Evolutionary conservation across 64 coral and sea anemone genomes (phyloP), one percentile per base, ranked within the genome.

Genomic region (Montipora sp.): DNA sequence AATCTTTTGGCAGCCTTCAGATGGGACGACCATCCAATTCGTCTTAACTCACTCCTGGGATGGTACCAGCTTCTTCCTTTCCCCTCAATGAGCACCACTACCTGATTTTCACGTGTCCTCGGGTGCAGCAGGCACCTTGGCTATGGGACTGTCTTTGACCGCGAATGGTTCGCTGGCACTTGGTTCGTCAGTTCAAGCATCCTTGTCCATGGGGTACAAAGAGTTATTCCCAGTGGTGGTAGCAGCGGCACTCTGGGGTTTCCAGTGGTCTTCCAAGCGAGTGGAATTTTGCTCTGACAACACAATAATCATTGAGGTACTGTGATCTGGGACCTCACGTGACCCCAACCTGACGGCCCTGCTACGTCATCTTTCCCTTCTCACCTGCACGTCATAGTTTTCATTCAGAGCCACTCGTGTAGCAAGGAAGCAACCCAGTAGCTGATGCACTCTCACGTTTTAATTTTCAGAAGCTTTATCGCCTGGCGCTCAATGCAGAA

Each of bases 331-430:
- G 5, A 48, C 60, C 9, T 70, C 67, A 5, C 22, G 2, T 18
- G 55, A 47, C 12, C 61, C 85, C 11, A 75, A 27, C 70, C 5
- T 73, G 16, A 88, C 75, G 85, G 7, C 67, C 14, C 70, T 88
- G 3, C 67, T 75, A 4, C 85, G 85, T 18, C 10, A 13, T 47
- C 43, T 88, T 5, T 47, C 55, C 14, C 85, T 71, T 15, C 7
- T 75, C 7, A 68, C 63, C n/a, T 47, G 63, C 65, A 16, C 44
- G 5, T 3, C 43, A 73, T n/a, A 7, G 44, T 88, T 88, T 67
- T 48, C 70, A 23, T 88, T 88, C 27, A 73, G 67, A 16, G 85
- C 85, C n/a, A 47, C n/a, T n/a, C 85, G 75, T 27, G 24, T 88
- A 47, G 59, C 67, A n/a, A n/a, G n/a, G n/a, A n/a, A n/a, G n/a